phyloP scores from a whole-genome alignment of 2,797 vertebrate genomes.

The Podarcis lilfordi region DNA sequence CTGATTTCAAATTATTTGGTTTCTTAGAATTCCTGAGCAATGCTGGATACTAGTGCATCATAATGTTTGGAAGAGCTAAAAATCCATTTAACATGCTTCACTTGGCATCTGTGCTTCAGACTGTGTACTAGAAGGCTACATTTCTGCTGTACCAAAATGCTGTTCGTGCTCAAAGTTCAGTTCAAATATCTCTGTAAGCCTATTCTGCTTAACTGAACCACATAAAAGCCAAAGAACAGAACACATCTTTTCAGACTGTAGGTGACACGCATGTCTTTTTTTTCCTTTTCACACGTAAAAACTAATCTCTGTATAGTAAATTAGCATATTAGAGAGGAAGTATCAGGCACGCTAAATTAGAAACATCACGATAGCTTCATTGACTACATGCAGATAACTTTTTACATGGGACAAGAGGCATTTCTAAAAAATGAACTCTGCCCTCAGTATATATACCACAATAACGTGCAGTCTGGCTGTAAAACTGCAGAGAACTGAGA shows the following conservation, averaged over 20 bases:
- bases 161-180: not conserved
- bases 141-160: not conserved
- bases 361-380: not conserved
- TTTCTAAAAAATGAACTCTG: not conserved
- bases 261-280: not conserved
- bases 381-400: not conserved
- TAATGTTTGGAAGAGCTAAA: not conserved
- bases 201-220: not conserved
- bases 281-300: not conserved
- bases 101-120: not conserved
- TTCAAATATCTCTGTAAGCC: slow-evolving; percentile 1
- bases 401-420: not conserved
- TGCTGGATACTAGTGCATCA: no score
- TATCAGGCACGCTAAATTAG: not conserved
- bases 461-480: not conserved
- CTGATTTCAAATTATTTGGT: no score
- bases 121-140: not conserved
- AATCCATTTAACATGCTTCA: not conserved
- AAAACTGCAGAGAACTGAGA: slow-evolving; percentile 23
- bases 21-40: no score
- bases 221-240: not conserved
- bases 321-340: not conserved
- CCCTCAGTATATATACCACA: not conserved
- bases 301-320: not conserved
- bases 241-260: not conserved